Conservation (phyloP, 2,797 vertebrate genomes). For the Gila robusta region DNA sequence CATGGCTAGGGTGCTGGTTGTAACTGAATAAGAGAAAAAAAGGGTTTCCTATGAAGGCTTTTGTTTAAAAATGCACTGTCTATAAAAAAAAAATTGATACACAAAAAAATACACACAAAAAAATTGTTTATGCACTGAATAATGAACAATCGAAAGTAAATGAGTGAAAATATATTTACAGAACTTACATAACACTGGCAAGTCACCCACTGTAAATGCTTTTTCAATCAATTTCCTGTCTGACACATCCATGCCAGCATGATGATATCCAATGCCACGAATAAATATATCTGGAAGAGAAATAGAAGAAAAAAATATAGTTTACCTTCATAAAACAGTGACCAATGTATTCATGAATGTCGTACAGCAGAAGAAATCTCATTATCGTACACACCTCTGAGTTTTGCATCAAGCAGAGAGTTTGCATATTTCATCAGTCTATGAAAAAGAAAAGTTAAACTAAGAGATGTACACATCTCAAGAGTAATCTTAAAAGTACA, state of each 20-base stretch:
- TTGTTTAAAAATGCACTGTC: background rate
- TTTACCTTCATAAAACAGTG: background rate
- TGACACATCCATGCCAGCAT: constrained; percentile 91
- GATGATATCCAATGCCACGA: constrained; percentile 93
- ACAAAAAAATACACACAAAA: too few relatives aligned
- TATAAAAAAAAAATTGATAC: too few relatives aligned
- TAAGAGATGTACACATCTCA: background rate
- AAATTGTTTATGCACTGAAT: too few relatives aligned
- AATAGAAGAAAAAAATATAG: background rate
- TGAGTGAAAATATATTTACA: constrained; percentile 1
- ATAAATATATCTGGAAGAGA: constrained; percentile 80
- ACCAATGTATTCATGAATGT: constrained; percentile 35
- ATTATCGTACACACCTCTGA: constrained; percentile 84
- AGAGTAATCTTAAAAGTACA: background rate
- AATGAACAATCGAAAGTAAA: background rate
- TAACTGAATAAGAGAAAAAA: constrained; percentile 80
- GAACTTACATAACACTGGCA: constrained; percentile 95
- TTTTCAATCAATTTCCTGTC: constrained; percentile 93
- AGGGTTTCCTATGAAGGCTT: background rate
- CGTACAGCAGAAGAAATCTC: constrained; percentile 13
- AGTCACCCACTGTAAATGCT: constrained; percentile 88
- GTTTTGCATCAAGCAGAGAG: constrained; percentile 88
- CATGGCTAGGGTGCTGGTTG: constrained; percentile 96
- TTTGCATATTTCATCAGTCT: constrained; percentile 89
- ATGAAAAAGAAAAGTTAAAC: constrained; percentile 39